Evolutionary conservation across 2,797 vertebrate species (phyloP).

Genomic region (Danio aesculapii): DNA sequence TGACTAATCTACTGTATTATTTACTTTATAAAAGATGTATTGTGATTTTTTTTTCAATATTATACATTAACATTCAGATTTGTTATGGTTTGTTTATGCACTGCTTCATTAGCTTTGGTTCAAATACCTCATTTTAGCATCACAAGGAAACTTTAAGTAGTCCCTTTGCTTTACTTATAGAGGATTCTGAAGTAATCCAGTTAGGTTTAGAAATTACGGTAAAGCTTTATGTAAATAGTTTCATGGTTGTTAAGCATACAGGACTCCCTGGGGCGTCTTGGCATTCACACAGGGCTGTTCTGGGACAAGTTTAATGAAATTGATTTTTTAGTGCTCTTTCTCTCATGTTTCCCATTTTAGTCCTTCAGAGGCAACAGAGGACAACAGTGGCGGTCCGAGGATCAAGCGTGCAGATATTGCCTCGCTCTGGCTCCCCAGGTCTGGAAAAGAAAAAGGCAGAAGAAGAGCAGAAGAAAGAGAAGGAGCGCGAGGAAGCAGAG

Average conservation of each 20-base stretch:
- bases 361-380: slow-evolving; percentile 57
- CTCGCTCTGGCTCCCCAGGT: slow-evolving; percentile 38
- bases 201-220: slow-evolving; percentile 27
- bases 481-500: slow-evolving; percentile 72
- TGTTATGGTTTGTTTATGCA: slow-evolving; percentile 14
- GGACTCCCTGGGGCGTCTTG: slow-evolving; percentile 1
- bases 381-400: slow-evolving; percentile 38
- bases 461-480: slow-evolving; percentile 69
- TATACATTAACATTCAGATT: slow-evolving; percentile 11
- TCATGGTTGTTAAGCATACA: slow-evolving; percentile 25
- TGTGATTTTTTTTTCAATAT: not conserved
- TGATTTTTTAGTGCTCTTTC: slow-evolving; percentile 24
- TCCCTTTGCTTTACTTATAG: slow-evolving; percentile 6
- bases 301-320: slow-evolving; percentile 23
- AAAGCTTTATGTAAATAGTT: slow-evolving; percentile 40
- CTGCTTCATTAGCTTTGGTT: not conserved
- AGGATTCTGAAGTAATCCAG: slow-evolving; percentile 5
- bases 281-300: not conserved
- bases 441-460: slow-evolving; percentile 58
- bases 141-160: slow-evolving; percentile 18
- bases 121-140: not conserved
- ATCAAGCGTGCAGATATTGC: slow-evolving; percentile 29
- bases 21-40: not conserved
- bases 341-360: slow-evolving; percentile 30
- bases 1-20: not conserved